Conservation (phyloP, 2,797 vertebrate genomes). For the Manis javanica region DNA sequence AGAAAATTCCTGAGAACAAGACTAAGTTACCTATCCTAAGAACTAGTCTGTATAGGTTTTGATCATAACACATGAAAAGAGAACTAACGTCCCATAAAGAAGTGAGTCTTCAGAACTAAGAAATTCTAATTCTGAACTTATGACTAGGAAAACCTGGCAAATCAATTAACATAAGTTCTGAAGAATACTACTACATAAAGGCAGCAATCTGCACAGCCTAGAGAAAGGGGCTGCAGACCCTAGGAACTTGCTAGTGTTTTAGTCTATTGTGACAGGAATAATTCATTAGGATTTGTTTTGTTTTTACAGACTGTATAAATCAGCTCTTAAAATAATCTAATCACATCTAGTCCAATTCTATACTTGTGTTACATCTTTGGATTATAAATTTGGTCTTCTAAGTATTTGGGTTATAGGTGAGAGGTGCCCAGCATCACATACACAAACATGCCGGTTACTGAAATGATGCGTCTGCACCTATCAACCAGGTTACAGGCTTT, state of each 20-base stretch:
- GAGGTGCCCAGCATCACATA: not conserved
- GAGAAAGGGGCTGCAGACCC: not conserved
- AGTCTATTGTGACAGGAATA: not conserved
- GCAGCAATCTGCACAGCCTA: not conserved
- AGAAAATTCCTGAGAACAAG: not conserved
- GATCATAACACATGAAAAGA: slow-evolving; percentile 15
- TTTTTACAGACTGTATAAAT: not conserved
- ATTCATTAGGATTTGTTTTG: slow-evolving; percentile 4
- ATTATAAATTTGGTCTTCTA: slow-evolving; percentile 1
- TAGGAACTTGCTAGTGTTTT: not conserved
- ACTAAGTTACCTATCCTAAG: not conserved
- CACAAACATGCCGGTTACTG: not conserved
- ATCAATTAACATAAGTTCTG: not conserved
- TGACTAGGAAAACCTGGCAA: slow-evolving; percentile 7
- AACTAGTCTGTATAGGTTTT: not conserved
- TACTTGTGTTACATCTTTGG: not conserved
- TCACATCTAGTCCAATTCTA: slow-evolving; percentile 1
- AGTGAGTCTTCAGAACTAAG: not conserved
- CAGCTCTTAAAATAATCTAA: slow-evolving; percentile 20
- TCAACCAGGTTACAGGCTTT: not conserved
- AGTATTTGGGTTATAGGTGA: not conserved
- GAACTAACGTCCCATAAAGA: not conserved
- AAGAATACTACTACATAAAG: not conserved
- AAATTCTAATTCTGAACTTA: not conserved
- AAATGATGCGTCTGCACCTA: not conserved